Evolutionary conservation across 2,113 vertebrate species (phyloP).

Genomic region (Istiophorus platypterus): DNA sequence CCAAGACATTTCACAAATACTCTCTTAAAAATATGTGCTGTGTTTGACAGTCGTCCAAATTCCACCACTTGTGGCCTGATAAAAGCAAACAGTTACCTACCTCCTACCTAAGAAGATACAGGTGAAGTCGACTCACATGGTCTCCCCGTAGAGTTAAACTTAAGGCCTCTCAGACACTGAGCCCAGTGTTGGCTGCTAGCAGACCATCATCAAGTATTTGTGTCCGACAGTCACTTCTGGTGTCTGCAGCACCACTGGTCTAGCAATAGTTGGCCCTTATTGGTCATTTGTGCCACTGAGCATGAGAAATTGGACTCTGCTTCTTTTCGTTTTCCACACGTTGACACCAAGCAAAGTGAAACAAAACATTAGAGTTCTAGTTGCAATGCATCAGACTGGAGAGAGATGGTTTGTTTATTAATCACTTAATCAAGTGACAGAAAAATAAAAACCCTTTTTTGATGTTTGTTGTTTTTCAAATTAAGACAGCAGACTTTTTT

Average conservation of each 20-base stretch:
- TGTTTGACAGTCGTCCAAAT: constrained; percentile 34
- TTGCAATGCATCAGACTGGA: background rate
- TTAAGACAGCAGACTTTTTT: background rate
- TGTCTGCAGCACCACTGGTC: background rate
- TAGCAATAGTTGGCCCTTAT: background rate
- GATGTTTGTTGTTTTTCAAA: background rate
- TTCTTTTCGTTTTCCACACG: background rate
- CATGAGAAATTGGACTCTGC: background rate
- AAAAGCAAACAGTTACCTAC: constrained; percentile 2
- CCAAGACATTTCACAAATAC: constrained; percentile 40
- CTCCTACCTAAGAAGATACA: background rate
- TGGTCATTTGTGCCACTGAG: background rate
- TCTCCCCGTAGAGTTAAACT: constrained; percentile 10
- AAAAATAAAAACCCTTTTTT: background rate
- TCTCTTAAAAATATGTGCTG: constrained; percentile 15
- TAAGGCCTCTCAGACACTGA: background rate
- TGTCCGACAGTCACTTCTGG: constrained; percentile 4
- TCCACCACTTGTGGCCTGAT: constrained; percentile 13
- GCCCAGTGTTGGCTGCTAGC: background rate
- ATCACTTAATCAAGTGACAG: too few species aligned
- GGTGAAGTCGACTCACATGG: constrained; percentile 3
- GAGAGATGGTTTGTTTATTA: too few species aligned
- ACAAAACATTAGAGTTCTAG: background rate
- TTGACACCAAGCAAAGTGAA: background rate
- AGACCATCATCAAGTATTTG: constrained; percentile 1